Conservation (phyloP, 2,113 vertebrate species). For the Perognathus longimembris region DNA sequence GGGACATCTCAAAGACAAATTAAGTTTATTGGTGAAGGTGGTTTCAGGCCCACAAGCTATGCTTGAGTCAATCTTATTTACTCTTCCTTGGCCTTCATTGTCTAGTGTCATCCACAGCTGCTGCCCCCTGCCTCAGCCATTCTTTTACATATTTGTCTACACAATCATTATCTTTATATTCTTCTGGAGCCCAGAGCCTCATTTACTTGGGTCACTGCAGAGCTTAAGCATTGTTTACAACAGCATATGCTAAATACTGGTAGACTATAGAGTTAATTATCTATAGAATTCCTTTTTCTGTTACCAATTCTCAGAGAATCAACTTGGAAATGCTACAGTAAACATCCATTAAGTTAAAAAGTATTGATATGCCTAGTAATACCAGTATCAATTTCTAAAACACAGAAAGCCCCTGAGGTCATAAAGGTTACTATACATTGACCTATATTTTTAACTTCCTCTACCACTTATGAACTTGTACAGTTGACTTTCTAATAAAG, state of each 20-base stretch:
- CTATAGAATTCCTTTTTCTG: neutral
- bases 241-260: neutral
- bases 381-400: neutral
- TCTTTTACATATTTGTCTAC: neutral
- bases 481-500: neutral
- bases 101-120: neutral
- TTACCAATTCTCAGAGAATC: neutral
- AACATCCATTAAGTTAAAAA: conserved; percentile 19
- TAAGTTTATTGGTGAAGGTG: neutral
- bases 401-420: neutral
- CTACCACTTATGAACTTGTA: neutral
- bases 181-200: neutral
- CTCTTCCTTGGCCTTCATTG: neutral
- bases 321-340: neutral
- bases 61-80: neutral
- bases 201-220: neutral
- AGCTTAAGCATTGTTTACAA: neutral
- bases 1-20: conserved; percentile 19
- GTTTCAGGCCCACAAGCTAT: neutral
- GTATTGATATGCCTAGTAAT: neutral
- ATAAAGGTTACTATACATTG: neutral
- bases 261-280: neutral
- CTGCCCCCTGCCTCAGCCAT: neutral
- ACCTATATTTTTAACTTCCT: neutral
- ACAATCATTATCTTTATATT: neutral